These are phyloP conservation scores for Cololabis saira DNA, from an alignment of 2,113 vertebrate genomes.

Conservation along the genomic window DNA sequence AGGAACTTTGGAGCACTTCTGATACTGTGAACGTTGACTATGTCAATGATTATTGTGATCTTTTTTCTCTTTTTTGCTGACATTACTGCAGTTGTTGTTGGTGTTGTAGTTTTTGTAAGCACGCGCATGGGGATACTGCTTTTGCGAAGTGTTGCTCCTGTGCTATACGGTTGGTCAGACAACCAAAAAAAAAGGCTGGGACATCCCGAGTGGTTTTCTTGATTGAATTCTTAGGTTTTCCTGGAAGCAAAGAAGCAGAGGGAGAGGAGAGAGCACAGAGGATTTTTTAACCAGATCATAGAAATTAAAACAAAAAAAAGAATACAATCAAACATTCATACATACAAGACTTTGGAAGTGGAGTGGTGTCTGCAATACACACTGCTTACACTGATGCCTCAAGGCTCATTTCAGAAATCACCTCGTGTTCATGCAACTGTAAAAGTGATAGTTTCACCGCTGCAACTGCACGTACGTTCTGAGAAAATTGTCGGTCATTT, in stretches of 20 bases:
- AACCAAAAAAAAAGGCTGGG: constrained; percentile 78
- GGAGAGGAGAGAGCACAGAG: not conserved
- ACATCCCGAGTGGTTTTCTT: constrained; percentile 81
- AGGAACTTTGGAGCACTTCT: constrained; percentile 74
- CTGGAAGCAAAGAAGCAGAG: constrained; percentile 56
- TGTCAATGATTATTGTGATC: constrained; percentile 18
- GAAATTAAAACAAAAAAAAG: constrained; percentile 2
- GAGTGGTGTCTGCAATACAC: constrained; percentile 61
- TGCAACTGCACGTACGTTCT: constrained; percentile 57
- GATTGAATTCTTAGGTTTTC: constrained; percentile 77
- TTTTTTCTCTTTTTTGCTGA: constrained; percentile 41
- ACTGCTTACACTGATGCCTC: constrained; percentile 63
- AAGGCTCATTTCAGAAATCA: constrained; percentile 46
- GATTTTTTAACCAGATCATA: constrained; percentile 45
- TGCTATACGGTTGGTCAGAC: constrained; percentile 80
- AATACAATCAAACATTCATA: constrained; percentile 33
- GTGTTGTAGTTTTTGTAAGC: constrained; percentile 53
- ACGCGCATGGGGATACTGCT: constrained; percentile 65
- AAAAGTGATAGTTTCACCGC: constrained; percentile 65
- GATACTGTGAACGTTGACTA: constrained; percentile 62
- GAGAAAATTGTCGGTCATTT: constrained; percentile 54
- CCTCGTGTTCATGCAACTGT: constrained; percentile 71
- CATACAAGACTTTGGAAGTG: constrained; percentile 39
- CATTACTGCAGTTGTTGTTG: constrained; percentile 45
- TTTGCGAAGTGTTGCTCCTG: constrained; percentile 76